These are phyloP conservation scores for Epinephelus malabaricus DNA, from an alignment of 2,797 vertebrate genomes.

Conservation along the genomic window DNA sequence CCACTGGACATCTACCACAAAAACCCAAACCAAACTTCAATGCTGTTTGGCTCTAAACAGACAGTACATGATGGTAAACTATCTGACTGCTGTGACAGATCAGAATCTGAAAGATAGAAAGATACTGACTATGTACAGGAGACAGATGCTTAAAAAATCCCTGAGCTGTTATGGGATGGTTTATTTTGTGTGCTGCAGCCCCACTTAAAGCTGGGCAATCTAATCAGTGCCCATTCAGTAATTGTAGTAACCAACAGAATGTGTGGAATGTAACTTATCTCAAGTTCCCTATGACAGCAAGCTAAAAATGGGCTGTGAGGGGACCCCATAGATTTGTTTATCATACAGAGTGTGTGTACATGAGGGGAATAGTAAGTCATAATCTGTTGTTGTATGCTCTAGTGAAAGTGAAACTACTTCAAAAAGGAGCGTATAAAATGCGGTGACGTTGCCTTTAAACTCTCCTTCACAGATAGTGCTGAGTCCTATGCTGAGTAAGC, in stretches of 20 bases:
- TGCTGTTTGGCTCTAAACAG: too few species aligned
- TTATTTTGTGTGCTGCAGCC: too few species aligned
- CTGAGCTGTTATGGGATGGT: too few species aligned
- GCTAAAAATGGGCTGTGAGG: neutral
- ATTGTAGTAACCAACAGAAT: neutral
- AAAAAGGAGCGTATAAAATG: too few species aligned
- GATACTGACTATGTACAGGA: too few species aligned
- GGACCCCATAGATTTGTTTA: neutral
- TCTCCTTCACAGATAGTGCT: neutral
- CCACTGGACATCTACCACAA: too few species aligned
- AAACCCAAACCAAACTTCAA: too few species aligned
- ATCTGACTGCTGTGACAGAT: too few species aligned
- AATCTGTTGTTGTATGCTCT: too few species aligned
- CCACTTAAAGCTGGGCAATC: neutral
- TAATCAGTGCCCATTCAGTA: neutral
- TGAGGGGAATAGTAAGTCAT: neutral
- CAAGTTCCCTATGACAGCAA: neutral
- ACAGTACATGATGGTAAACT: too few species aligned
- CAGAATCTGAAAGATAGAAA: too few species aligned
- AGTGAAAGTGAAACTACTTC: neutral
- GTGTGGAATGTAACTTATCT: slow-evolving; percentile 36
- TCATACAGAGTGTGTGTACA: neutral
- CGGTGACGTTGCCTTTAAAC: neutral
- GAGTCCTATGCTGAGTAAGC: slow-evolving; percentile 38
- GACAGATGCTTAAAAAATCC: too few species aligned